These are phyloP conservation scores for Potorous gilbertii DNA, from an alignment of 2,797 vertebrate genomes.

Conservation along the genomic window DNA sequence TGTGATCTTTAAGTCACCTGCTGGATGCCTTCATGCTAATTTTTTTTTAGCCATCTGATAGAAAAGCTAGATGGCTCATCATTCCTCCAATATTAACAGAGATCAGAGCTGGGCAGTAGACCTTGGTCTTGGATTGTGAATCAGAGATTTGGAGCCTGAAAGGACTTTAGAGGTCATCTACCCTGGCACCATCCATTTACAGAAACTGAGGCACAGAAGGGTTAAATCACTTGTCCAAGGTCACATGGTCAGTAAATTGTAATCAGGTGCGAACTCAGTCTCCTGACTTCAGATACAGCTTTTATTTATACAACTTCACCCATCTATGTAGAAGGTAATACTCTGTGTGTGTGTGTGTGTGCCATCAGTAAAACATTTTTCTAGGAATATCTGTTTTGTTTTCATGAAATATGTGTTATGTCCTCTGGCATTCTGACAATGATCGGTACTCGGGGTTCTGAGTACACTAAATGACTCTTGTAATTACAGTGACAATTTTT, in stretches of 20 bases:
- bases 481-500: neutral
- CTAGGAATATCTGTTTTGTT: neutral
- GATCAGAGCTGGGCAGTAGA: neutral
- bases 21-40: neutral
- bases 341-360: too few relatives aligned
- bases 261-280: neutral
- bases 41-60: neutral
- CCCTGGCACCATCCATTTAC: neutral
- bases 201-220: neutral
- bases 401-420: neutral
- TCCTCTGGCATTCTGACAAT: neutral
- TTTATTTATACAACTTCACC: neutral
- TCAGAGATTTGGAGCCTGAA: neutral
- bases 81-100: neutral
- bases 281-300: neutral
- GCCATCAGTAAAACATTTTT: neutral
- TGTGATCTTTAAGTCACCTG: neutral
- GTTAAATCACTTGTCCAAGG: neutral
- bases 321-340: neutral
- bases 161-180: neutral
- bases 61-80: neutral
- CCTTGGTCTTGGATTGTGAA: neutral
- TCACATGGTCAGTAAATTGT: neutral
- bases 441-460: neutral
- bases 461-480: neutral